Evolutionary conservation across 2,888 invertebrate species (phyloP).

Genomic region (Yponomeuta malinellus): DNA sequence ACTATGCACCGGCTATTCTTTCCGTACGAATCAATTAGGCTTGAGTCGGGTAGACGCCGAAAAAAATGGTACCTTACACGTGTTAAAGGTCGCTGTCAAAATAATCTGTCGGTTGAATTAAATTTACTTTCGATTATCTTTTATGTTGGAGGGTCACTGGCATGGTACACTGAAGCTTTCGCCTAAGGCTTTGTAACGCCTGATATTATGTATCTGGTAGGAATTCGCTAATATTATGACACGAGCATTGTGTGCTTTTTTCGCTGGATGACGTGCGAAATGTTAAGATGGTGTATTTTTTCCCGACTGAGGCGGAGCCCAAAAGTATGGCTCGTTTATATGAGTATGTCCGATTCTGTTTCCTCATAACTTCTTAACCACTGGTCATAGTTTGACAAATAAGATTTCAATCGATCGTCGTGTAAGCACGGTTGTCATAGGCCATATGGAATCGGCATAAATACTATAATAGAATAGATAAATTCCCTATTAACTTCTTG

Average conservation of each 20-base stretch:
- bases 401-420: too few relatives aligned
- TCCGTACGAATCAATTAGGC: conserved; percentile 23
- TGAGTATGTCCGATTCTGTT: too few relatives aligned
- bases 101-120: conserved; percentile 53
- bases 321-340: too few relatives aligned
- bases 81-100: conserved; percentile 45
- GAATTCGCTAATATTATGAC: conserved; percentile 41
- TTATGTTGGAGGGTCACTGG: conserved; percentile 60
- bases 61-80: conserved; percentile 33
- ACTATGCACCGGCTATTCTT: not conserved
- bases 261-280: conserved; percentile 18
- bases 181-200: conserved; percentile 42
- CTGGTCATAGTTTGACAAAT: too few relatives aligned
- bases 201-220: conserved; percentile 38
- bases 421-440: too few relatives aligned
- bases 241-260: conserved; percentile 28
- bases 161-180: conserved; percentile 46
- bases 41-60: conserved; percentile 12
- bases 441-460: too few relatives aligned
- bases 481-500: too few relatives aligned
- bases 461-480: too few relatives aligned
- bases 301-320: not conserved
- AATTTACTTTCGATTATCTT: conserved; percentile 68
- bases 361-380: too few relatives aligned
- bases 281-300: conserved; percentile 12